Evolutionary conservation across 2,797 vertebrate genomes (phyloP).

Genomic region (Phrynocephalus vlangalii): DNA sequence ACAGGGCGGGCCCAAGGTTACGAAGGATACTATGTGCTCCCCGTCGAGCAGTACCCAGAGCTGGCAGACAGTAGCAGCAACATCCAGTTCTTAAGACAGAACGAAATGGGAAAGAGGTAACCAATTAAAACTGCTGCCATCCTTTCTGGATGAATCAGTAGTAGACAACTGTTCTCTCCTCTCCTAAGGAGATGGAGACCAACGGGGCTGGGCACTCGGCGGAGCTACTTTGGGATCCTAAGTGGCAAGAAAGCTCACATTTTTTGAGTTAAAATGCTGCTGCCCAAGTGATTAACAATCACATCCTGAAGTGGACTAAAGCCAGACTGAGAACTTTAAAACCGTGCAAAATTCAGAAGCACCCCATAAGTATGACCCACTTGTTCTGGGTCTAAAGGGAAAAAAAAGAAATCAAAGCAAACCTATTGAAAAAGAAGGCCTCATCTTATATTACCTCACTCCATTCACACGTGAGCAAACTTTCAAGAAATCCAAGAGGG

Average conservation of each 20-base stretch:
- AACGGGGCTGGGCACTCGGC: constrained; percentile 85
- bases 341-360: constrained; percentile 84
- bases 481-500: constrained; percentile 74
- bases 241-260: constrained; percentile 89
- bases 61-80: constrained; percentile 99
- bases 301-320: constrained; percentile 82
- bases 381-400: constrained; percentile 83
- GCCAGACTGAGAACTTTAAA: constrained; percentile 80
- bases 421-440: constrained; percentile 69
- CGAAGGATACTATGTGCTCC: constrained; percentile 97
- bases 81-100: constrained; percentile 99
- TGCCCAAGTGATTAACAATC: constrained; percentile 83
- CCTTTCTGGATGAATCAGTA: constrained; percentile 83
- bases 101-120: constrained; percentile 99
- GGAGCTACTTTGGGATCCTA: constrained; percentile 92
- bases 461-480: constrained; percentile 80
- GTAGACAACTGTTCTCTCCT: constrained; percentile 85
- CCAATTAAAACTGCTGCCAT: constrained; percentile 87
- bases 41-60: constrained; percentile 98
- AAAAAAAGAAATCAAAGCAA: constrained; percentile 52
- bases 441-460: constrained; percentile 82
- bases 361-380: constrained; percentile 90
- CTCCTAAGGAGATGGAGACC: constrained; percentile 94
- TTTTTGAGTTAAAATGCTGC: constrained; percentile 93
- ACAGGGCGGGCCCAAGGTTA: constrained; percentile 96